Conservation (phyloP, 2,113 vertebrate genomes). For the Sigmodon hispidus region DNA sequence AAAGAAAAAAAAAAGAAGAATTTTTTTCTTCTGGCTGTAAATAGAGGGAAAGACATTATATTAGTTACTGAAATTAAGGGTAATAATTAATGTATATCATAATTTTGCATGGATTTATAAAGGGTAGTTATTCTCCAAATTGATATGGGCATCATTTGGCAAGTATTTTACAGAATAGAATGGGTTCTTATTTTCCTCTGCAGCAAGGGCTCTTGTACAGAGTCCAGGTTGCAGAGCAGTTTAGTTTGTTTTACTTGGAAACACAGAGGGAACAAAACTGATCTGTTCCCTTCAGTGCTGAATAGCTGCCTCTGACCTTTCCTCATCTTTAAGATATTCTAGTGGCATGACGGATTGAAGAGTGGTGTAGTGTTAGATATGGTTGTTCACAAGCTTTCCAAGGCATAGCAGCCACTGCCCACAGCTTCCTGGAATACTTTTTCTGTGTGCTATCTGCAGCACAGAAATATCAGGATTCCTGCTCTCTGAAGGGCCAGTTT, state of each 20-base stretch:
- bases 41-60: not conserved
- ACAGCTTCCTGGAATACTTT: slow-evolving; percentile 41
- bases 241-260: not conserved
- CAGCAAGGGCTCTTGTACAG: not conserved
- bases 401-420: not conserved
- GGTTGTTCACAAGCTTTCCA: not conserved
- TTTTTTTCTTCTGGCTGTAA: not conserved
- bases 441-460: not conserved
- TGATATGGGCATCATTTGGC: not conserved
- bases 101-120: not conserved
- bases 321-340: not conserved
- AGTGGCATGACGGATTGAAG: not conserved
- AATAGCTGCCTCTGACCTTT: not conserved
- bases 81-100: not conserved
- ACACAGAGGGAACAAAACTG: not conserved
- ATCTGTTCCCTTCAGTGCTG: not conserved
- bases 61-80: not conserved
- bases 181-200: not conserved
- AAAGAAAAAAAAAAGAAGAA: not conserved
- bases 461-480: not conserved
- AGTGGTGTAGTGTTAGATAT: not conserved
- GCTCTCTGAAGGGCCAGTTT: not conserved
- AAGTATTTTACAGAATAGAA: not conserved
- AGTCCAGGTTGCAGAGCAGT: too few species aligned
- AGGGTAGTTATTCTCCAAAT: not conserved